Conservation (phyloP, 2,888 invertebrate genomes). For the Zhuqinia jingwanae region DNA sequence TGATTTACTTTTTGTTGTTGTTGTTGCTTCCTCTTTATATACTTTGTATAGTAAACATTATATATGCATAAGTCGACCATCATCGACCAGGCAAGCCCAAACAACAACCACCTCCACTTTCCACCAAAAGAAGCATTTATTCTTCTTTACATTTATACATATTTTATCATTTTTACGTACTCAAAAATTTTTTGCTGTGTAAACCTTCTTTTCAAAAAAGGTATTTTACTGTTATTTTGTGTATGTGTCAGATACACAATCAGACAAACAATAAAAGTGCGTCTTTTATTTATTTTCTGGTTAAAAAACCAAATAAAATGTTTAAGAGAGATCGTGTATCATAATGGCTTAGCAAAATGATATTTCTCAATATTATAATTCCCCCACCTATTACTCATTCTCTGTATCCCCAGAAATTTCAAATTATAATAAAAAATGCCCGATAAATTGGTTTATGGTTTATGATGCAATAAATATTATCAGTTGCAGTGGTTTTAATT, state of each 20-base stretch:
- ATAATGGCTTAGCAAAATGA: too few species aligned
- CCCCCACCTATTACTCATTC: too few species aligned
- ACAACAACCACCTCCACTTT: not conserved
- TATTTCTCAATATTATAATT: too few species aligned
- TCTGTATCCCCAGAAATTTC: too few species aligned
- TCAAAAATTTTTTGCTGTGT: too few species aligned
- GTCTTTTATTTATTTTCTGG: not conserved
- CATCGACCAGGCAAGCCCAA: too few species aligned
- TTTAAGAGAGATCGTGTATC: not conserved
- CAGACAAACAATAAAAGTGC: conserved; percentile 43
- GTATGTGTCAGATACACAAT: conserved; percentile 40
- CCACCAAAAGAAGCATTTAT: not conserved
- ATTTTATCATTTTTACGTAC: too few species aligned
- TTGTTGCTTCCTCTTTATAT: not conserved
- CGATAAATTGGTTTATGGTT: conserved; percentile 29
- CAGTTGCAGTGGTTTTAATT: too few species aligned
- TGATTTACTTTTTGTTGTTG: not conserved
- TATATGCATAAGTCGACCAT: too few species aligned
- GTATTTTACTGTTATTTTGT: too few species aligned
- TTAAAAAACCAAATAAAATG: not conserved
- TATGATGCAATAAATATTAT: conserved; percentile 54
- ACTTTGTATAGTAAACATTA: too few species aligned
- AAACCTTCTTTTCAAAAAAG: too few species aligned
- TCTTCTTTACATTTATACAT: not conserved
- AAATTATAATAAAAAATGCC: conserved; percentile 17